Base-by-base conservation (phyloP, 2,113 vertebrate species). In the Amphiprion ocellaris region DNA sequence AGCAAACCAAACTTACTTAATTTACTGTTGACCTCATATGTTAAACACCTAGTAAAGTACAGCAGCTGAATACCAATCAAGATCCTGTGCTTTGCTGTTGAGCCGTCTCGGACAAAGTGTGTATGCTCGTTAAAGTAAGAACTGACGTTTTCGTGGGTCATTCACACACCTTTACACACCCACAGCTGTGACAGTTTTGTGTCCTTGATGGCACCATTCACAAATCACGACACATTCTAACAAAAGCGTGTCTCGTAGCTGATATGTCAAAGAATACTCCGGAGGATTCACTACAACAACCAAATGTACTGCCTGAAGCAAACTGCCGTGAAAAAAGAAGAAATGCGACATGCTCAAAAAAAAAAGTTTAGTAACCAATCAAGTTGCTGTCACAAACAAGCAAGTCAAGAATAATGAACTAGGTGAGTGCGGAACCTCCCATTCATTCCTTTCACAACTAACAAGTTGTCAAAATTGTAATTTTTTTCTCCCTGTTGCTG, bases 231-330 rank as follows among this genome's bases (percentile, higher is more conserved):
- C 33, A 44, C 37, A 3, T 16, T 74, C 23, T 4, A 72, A 68
- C 62, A 74, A 61, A 75, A 50, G 54, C 9, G 37, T 28, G 65
- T 86, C 75, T 83, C 37, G n/a, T 66, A 24, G 70, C 52, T 88
- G 73, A 79, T 74, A 53, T 39, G 85, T 74, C 69, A 71, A 71
- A 83, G 6, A 83, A 89, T 58, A 50, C 89, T 83, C 79, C 3
- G 39, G 86, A 74, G 84, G 60, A 72, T 83, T 81, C 68, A 3
- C 66, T 15, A 72, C 26, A 15, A 46, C 44, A 66, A 26, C 62
- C 74, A 81, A 79, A 87, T 69, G 71, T 71, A 37, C 79, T 63
- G 87, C 89, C 80, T 77, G 64, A 69, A 82, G 87, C 82, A 69
- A 87, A 62, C 58, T 81, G 86, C 81, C 78, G 46, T 23, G 17